Evolutionary conservation across 2,888 invertebrate genomes (phyloP).

Genomic region (Bugulina stolonifera): DNA sequence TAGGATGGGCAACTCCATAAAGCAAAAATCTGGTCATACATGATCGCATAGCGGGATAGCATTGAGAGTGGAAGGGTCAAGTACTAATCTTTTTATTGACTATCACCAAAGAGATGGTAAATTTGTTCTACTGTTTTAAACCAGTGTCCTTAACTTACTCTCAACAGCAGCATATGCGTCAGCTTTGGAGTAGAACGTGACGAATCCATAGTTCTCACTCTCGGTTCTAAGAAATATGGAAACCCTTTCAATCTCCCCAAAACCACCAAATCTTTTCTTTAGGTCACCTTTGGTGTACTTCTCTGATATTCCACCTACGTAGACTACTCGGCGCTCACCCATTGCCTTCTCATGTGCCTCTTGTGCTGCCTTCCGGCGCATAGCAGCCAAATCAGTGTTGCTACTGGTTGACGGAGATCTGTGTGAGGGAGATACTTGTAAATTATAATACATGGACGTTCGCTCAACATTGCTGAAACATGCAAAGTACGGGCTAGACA

Average conservation of each 20-base stretch:
- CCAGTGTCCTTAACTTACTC: constrained; percentile 48
- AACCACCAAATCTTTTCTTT: constrained; percentile 66
- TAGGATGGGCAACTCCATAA: no score
- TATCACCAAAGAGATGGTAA: no score
- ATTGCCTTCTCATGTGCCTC: constrained; percentile 16
- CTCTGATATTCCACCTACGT: constrained; percentile 73
- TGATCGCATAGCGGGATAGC: no score
- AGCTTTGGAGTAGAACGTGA: constrained; percentile 71
- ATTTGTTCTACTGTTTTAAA: no score
- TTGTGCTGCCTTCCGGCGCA: neutral
- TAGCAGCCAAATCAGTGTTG: neutral
- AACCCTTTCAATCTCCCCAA: constrained; percentile 75
- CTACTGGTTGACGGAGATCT: neutral
- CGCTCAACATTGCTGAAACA: no score
- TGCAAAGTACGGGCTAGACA: no score
- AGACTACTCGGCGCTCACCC: constrained; percentile 79
- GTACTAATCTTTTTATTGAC: no score
- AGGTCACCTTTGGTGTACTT: constrained; percentile 67
- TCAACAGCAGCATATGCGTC: constrained; percentile 81
- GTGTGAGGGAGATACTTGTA: no score
- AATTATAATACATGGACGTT: no score
- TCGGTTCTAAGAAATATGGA: constrained; percentile 48
- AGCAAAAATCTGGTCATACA: no score
- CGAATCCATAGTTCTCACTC: constrained; percentile 83
- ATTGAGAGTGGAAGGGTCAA: no score